Evolutionary conservation across 2,113 vertebrate species (phyloP).

Genomic region (Gadus macrocephalus): DNA sequence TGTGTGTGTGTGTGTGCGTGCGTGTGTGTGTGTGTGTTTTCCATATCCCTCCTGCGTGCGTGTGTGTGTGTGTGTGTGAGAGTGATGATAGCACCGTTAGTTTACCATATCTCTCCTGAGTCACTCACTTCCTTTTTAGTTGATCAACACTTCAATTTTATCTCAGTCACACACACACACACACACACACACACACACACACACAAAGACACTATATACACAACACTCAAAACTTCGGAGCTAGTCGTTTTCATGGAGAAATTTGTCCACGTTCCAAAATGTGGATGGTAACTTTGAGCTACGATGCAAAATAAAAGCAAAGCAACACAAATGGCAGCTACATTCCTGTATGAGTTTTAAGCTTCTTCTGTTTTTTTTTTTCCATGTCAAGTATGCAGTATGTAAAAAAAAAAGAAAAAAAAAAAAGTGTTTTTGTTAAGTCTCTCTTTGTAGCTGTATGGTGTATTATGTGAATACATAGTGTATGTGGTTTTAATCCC

Average conservation of each 20-base stretch:
- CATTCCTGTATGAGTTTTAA: conserved; percentile 75
- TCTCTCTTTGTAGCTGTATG: conserved; percentile 82
- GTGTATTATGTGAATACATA: conserved; percentile 85
- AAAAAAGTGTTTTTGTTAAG: conserved; percentile 72
- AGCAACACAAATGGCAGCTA: conserved; percentile 76
- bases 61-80: too few species aligned
- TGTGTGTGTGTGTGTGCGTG: too few species aligned
- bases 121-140: conserved; percentile 53
- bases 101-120: conserved; percentile 45
- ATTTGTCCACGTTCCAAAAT: conserved; percentile 41
- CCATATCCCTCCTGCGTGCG: too few species aligned
- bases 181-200: conserved; percentile 31
- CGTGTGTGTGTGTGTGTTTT: too few species aligned
- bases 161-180: conserved; percentile 32
- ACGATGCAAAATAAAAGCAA: conserved; percentile 40
- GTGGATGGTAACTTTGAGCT: conserved; percentile 40
- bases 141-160: conserved; percentile 52
- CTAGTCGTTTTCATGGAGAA: conserved; percentile 11
- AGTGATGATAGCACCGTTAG: conserved; percentile 33
- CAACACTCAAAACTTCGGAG: conserved; percentile 33
- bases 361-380: conserved; percentile 74
- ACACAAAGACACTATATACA: conserved; percentile 38
- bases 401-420: conserved; percentile 55
- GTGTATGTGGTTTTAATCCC: conserved; percentile 76
- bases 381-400: conserved; percentile 82